Percentiles rank a stretch among this genome's conserved stretches.
Conservation (phyloP, 1,140 invertebrate species). For the Phymorhynchus buccinoides region DNA sequence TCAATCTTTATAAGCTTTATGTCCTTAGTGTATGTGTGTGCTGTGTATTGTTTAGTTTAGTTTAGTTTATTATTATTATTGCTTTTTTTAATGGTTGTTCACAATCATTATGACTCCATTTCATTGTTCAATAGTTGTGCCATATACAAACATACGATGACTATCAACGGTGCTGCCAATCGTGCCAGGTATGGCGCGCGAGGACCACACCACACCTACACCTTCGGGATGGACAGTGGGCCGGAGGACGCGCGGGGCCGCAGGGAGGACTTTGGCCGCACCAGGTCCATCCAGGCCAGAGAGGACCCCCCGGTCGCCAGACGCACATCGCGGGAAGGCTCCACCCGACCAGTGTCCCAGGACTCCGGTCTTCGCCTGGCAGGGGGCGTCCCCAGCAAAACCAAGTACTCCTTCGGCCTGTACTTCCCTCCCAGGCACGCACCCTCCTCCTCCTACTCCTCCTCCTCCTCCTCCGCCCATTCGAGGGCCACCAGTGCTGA, state of each 20-base stretch:
- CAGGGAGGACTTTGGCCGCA: background rate
- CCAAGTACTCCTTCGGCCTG: slow-evolving; percentile 54
- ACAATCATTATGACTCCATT: too few species aligned
- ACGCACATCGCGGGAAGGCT: background rate
- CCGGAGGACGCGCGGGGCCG: background rate
- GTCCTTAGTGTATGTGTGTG: too few species aligned
- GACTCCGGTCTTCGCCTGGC: slow-evolving; percentile 29
- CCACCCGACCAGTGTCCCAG: slow-evolving; percentile 16
- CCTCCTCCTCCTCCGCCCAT: background rate
- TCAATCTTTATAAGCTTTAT: too few species aligned
- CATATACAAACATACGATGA: too few species aligned
- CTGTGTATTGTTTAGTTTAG: too few species aligned
- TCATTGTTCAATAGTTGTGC: too few species aligned
- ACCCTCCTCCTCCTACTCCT: background rate
- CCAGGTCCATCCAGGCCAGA: background rate
- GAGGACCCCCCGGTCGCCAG: background rate
- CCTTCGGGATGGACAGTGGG: background rate
- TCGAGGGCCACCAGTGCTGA: slow-evolving; percentile 33
- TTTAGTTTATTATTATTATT: too few species aligned
- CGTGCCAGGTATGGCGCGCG: background rate
- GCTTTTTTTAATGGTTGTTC: too few species aligned
- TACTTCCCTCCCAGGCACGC: slow-evolving; percentile 47
- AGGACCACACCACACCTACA: slow-evolving; percentile 1
- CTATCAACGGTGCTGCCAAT: background rate
- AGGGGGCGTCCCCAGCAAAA: slow-evolving; percentile 34